phyloP scores from a whole-genome alignment of 2,797 vertebrate genomes.

The Parambassis ranga region DNA sequence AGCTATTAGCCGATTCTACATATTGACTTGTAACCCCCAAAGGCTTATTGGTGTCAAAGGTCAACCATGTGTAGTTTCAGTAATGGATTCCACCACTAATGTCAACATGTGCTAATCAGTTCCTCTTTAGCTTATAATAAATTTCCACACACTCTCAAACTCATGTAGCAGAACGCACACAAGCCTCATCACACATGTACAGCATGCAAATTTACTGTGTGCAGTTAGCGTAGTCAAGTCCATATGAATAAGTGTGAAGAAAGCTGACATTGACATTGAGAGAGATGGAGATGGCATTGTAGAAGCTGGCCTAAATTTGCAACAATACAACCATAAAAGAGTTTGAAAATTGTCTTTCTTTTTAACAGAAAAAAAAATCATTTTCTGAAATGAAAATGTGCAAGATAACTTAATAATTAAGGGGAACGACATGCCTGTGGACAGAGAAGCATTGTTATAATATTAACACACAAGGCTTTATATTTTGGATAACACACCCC shows the following conservation, averaged over 20 bases:
- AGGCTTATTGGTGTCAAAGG: constrained; percentile 37
- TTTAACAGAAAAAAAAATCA: too few species aligned
- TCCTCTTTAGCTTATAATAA: constrained; percentile 29
- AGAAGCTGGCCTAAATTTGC: background rate
- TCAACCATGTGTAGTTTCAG: constrained; percentile 12
- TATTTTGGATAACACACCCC: too few species aligned
- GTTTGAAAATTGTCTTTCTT: too few species aligned
- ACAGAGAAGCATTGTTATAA: too few species aligned
- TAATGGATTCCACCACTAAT: constrained; percentile 32
- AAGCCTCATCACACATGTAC: background rate
- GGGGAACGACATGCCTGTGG: too few species aligned
- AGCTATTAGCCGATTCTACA: constrained; percentile 6
- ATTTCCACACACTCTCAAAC: background rate
- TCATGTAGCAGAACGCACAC: background rate
- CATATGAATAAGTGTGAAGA: background rate
- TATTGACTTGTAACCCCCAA: constrained; percentile 24
- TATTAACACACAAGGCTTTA: too few species aligned
- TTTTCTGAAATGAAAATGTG: too few species aligned
- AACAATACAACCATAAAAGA: background rate
- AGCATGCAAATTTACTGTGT: background rate
- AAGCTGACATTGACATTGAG: background rate
- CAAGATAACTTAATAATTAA: too few species aligned
- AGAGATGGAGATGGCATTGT: background rate
- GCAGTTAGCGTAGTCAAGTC: background rate
- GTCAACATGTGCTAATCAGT: constrained; percentile 47